phyloP scores from a whole-genome alignment of 1,140 invertebrate genomes.

The Hylaeus volcanicus region DNA sequence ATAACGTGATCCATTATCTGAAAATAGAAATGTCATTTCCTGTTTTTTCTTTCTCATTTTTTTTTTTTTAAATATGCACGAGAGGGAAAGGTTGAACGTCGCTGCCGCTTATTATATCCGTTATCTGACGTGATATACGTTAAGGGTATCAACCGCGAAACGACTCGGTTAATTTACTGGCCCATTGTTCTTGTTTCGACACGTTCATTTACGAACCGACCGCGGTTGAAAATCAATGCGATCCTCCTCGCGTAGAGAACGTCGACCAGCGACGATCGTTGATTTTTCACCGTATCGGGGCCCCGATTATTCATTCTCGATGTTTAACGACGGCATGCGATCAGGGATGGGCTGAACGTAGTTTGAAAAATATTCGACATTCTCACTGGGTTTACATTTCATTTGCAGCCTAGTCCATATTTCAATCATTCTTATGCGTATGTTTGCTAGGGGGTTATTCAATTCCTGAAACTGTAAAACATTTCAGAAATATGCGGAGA shows the following conservation, averaged over 20 bases:
- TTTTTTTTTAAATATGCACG: neutral
- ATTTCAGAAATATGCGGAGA: too few relatives aligned
- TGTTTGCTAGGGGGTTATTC: too few relatives aligned
- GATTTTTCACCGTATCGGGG: conserved; percentile 28
- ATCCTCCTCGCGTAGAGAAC: conserved; percentile 1
- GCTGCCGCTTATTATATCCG: conserved; percentile 13
- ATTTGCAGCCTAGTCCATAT: too few relatives aligned
- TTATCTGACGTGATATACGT: conserved; percentile 14
- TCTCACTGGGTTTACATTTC: too few relatives aligned
- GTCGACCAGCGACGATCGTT: conserved; percentile 20
- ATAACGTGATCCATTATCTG: conserved; percentile 98
- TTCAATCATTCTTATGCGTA: too few relatives aligned
- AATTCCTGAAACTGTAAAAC: too few relatives aligned
- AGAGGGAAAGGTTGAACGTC: neutral
- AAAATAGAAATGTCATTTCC: conserved; percentile 32
- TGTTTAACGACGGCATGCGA: conserved; percentile 33
- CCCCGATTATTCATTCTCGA: conserved; percentile 22
- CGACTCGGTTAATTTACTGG: conserved; percentile 22
- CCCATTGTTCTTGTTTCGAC: conserved; percentile 17
- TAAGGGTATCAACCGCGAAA: conserved; percentile 17
- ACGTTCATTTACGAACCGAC: conserved; percentile 29
- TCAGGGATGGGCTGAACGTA: too few relatives aligned
- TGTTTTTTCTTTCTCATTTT: neutral
- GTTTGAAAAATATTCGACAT: too few relatives aligned
- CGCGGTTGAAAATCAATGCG: conserved; percentile 22